Conservation (phyloP, 64 coral and sea anemone species). For the Acropora tenuis region DNA sequence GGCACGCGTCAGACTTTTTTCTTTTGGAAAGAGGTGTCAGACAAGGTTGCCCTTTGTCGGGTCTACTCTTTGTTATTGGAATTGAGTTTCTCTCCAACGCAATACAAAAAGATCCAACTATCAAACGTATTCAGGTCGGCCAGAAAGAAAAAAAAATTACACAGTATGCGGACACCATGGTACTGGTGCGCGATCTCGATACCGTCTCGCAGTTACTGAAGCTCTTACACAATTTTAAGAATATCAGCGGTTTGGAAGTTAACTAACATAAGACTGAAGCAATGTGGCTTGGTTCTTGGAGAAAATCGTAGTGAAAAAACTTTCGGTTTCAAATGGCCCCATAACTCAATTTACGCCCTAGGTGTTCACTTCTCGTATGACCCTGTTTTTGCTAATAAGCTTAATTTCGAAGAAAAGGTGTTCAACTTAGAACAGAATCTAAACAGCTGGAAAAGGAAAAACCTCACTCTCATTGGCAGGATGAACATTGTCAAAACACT, state of each 20-base stretch:
- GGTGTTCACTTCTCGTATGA: constrained; percentile 7
- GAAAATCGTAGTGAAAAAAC: not conserved
- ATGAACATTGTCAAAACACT: constrained; percentile 24
- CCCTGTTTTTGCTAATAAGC: not conserved
- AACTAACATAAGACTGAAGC: too few relatives aligned
- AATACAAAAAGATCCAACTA: not conserved
- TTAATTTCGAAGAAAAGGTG: constrained; percentile 28
- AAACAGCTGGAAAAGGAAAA: constrained; percentile 23
- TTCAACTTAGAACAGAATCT: not conserved
- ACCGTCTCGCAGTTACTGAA: too few relatives aligned
- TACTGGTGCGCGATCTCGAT: too few relatives aligned
- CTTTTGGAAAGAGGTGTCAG: not conserved
- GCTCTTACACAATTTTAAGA: too few relatives aligned
- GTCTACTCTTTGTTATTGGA: too few relatives aligned
- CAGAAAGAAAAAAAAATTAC: not conserved
- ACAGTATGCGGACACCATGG: too few relatives aligned
- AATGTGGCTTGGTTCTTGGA: not conserved
- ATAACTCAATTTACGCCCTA: not conserved
- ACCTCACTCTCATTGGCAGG: not conserved
- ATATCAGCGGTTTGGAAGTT: too few relatives aligned
- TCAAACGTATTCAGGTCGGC: not conserved
- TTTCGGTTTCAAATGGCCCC: not conserved
- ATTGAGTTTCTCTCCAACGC: too few relatives aligned
- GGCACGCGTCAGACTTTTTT: too few relatives aligned
- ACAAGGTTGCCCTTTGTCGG: not conserved